These are phyloP conservation scores for Peromyscus eremicus DNA, from an alignment of 2,797 vertebrate genomes.

Conservation along the genomic window DNA sequence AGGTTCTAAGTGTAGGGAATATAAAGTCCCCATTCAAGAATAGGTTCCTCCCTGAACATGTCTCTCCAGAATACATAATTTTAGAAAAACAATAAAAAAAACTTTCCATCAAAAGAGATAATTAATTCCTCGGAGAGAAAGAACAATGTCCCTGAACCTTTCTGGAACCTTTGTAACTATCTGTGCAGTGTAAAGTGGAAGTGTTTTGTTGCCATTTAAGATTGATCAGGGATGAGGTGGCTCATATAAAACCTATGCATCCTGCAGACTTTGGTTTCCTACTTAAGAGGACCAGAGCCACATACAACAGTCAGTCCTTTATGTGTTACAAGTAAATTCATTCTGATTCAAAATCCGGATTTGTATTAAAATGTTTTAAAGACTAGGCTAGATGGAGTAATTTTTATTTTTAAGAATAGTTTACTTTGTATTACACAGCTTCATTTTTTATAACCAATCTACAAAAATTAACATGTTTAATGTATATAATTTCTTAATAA, in stretches of 20 bases:
- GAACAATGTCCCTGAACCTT: neutral
- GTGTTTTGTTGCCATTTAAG: neutral
- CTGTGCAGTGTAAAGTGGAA: neutral
- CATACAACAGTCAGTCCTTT: neutral
- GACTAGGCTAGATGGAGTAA: neutral
- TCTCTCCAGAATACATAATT: neutral
- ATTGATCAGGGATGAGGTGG: neutral
- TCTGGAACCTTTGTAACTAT: neutral
- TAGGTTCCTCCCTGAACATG: neutral
- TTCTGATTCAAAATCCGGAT: neutral
- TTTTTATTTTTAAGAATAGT: neutral
- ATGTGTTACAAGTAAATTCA: neutral
- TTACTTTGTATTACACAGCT: neutral
- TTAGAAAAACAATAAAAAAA: neutral
- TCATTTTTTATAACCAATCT: neutral
- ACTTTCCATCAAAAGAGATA: neutral
- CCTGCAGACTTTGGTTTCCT: neutral
- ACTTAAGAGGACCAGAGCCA: neutral
- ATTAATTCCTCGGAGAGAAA: conserved; percentile 20
- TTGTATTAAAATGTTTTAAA: neutral
- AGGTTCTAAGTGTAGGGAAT: neutral
- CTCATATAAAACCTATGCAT: neutral
- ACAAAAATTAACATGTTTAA: neutral
- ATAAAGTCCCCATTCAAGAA: neutral
- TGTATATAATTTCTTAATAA: neutral